Evolutionary conservation across 1,140 invertebrate genomes (phyloP).

Genomic region (Caenorhabditis tropicalis): DNA sequence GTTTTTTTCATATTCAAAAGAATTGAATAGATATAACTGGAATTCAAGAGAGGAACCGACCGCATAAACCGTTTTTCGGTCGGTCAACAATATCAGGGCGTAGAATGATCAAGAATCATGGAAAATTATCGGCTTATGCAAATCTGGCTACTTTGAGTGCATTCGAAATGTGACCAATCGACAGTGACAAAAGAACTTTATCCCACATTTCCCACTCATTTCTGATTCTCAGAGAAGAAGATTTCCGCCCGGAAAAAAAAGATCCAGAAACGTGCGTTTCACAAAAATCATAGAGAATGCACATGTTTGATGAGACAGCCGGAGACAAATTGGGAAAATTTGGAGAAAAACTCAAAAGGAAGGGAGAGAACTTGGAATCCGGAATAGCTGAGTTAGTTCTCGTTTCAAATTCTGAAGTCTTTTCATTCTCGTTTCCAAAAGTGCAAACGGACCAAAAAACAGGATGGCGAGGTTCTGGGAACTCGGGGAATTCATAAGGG

Average conservation of each 20-base stretch:
- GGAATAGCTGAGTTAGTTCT: constrained; percentile 1
- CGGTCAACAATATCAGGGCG: not conserved
- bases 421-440: not conserved
- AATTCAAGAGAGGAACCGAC: not conserved
- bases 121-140: not conserved
- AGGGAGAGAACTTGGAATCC: not conserved
- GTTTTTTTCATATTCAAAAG: not conserved
- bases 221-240: not conserved
- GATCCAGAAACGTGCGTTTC: not conserved
- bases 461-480: too few relatives aligned
- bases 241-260: not conserved
- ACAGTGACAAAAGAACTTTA: not conserved
- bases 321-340: not conserved
- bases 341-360: not conserved
- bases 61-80: not conserved
- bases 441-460: not conserved
- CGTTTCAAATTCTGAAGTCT: not conserved
- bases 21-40: not conserved
- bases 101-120: constrained; percentile 10
- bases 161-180: not conserved
- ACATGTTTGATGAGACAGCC: not conserved
- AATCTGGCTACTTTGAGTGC: not conserved
- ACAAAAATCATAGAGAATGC: not conserved
- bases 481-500: too few relatives aligned
- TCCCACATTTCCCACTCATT: not conserved